Base-by-base conservation (phyloP, 1,140 invertebrate genomes). In the Oscheius sp. region DNA sequence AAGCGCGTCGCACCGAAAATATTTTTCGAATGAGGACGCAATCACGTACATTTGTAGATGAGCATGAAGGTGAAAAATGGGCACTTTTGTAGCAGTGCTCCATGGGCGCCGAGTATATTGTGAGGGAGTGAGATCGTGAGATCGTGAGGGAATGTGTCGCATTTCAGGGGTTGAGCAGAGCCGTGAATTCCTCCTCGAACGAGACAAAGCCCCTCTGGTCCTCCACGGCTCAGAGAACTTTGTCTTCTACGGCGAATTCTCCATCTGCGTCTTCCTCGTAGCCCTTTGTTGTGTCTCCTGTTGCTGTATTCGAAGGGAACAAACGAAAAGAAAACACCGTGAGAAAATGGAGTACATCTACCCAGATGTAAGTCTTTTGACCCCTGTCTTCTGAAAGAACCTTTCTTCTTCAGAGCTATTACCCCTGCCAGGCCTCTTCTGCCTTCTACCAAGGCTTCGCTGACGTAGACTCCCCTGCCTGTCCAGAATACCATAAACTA, bases 181-280 rank as follows among this genome's bases (percentile, higher is more conserved):
- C n/a, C 58, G 61, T 28, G 67, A 68, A 55, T 68, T 68, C 26
- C 55, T 36, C 20, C 26, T 68, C 28, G 67, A 68, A 29, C 29
- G 67, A 23, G 67, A 68, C 45, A 68, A 68, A 61, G 45, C 61
- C 7, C 67, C 67, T 2, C 35, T 68, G 20, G 45, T 68, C 2
- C 35, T 68, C 49, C 52, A 68, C 36, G 38, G 32, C 1, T 28
- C 67, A 1, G 67, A 68, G 35, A 38, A 55, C 20, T 58, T 68
- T 29, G 26, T 68, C n/a, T 58, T 68, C 52, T 68, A 68, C 67
- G 36, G 49, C 26, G 49, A 68, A 68, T 59, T 68, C 35, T 36
- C 67, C 7, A 59, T 68, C 15, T 68, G 67, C 26, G 36, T 35
- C 52, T 68, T 68, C 35, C 34, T 68, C 35, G 49, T 49, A 2